These are phyloP conservation scores for Melitaea athalia DNA, from an alignment of 2,888 invertebrate species.

Conservation along the genomic window DNA sequence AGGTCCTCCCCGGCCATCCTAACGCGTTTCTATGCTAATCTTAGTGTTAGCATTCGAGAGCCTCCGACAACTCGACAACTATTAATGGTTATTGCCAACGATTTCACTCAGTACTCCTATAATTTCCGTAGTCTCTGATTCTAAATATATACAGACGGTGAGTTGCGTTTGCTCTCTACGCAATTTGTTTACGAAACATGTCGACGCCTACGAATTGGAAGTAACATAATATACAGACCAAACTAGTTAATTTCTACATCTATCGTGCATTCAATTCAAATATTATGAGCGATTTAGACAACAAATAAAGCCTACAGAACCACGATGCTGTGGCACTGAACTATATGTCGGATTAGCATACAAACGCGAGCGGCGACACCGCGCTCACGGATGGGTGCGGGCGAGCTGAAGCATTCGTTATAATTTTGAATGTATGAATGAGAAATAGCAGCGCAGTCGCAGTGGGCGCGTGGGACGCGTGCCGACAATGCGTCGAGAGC, in stretches of 20 bases:
- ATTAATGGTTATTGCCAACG: conserved; percentile 75
- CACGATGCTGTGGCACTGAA: conserved; percentile 77
- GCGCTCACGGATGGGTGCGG: conserved; percentile 74
- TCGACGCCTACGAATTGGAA: conserved; percentile 67
- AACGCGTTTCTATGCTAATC: conserved; percentile 79
- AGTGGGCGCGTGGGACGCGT: conserved; percentile 73
- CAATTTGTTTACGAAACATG: conserved; percentile 72
- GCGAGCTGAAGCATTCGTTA: conserved; percentile 74
- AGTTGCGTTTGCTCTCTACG: conserved; percentile 64
- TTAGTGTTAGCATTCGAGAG: conserved; percentile 69
- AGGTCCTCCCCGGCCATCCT: conserved; percentile 69
- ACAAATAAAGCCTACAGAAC: conserved; percentile 74
- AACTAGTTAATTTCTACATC: conserved; percentile 79
- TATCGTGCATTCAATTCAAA: conserved; percentile 81
- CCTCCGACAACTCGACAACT: conserved; percentile 72
- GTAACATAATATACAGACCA: conserved; percentile 60
- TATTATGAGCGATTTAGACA: conserved; percentile 79
- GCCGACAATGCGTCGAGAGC: conserved; percentile 76
- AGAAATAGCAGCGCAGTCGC: conserved; percentile 71
- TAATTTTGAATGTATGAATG: conserved; percentile 82
- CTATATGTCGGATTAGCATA: conserved; percentile 72
- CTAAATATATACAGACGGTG: conserved; percentile 50
- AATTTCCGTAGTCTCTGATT: conserved; percentile 51
- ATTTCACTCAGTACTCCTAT: conserved; percentile 65
- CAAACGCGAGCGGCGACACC: conserved; percentile 75